phyloP scores from a whole-genome alignment of 1,140 invertebrate species.

The Drosophila kepulauana region DNA sequence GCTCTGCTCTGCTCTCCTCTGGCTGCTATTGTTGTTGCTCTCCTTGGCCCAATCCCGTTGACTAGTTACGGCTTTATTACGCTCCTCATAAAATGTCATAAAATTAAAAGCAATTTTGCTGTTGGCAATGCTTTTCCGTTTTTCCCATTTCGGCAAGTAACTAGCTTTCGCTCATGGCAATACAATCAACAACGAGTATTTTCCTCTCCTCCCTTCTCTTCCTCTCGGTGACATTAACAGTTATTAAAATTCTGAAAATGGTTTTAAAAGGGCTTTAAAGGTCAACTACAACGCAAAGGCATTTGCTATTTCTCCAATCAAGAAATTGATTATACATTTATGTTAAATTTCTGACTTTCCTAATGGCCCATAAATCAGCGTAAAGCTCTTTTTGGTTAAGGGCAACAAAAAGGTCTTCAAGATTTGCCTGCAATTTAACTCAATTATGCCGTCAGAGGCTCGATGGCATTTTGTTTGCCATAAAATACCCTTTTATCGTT shows the following conservation, averaged over 20 bases:
- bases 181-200: slow-evolving; percentile 3
- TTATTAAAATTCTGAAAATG: slow-evolving; percentile 41
- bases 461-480: neutral
- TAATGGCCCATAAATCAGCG: slow-evolving; percentile 10
- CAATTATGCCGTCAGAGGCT: neutral
- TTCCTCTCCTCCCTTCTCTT: neutral
- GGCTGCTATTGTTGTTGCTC: neutral
- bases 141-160: slow-evolving; percentile 39
- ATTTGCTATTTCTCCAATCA: neutral
- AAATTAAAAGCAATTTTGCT: slow-evolving; percentile 79
- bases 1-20: slow-evolving; percentile 12
- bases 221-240: slow-evolving; percentile 19
- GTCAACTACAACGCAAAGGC: slow-evolving; percentile 12
- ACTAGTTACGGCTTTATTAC: slow-evolving; percentile 61
- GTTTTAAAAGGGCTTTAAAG: slow-evolving; percentile 34
- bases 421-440: slow-evolving; percentile 20
- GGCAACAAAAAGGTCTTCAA: slow-evolving; percentile 5
- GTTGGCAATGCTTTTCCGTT: slow-evolving; percentile 53
- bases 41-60: slow-evolving; percentile 25
- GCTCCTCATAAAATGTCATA: slow-evolving; percentile 66
- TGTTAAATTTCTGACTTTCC: slow-evolving; percentile 11
- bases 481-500: slow-evolving; percentile 7
- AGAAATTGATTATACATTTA: slow-evolving; percentile 13
- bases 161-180: slow-evolving; percentile 18
- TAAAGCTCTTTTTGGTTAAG: neutral